These are phyloP conservation scores for Tuta absoluta DNA, from an alignment of 2,888 invertebrate genomes.

Conservation along the genomic window DNA sequence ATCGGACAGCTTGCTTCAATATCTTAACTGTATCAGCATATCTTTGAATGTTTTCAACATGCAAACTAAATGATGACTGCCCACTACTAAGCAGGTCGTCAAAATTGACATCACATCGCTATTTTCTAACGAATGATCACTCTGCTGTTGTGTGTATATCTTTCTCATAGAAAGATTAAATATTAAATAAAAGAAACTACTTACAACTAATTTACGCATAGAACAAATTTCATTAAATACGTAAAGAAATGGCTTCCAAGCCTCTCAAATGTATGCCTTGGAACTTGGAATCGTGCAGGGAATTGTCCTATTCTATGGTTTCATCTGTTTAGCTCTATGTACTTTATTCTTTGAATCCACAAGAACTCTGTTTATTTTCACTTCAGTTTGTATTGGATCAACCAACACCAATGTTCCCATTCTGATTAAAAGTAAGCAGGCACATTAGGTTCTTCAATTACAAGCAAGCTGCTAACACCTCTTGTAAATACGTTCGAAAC, in stretches of 20 bases:
- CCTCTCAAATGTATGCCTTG: constrained; percentile 19
- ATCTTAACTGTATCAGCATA: background rate
- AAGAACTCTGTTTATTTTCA: background rate
- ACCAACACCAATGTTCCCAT: background rate
- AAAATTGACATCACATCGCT: background rate
- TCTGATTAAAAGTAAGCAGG: constrained; percentile 18
- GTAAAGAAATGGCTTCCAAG: constrained; percentile 20
- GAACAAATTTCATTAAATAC: background rate
- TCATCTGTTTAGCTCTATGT: background rate
- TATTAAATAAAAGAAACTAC: background rate
- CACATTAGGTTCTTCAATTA: constrained; percentile 11
- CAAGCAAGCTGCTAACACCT: constrained; percentile 16
- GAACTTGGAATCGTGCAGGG: background rate
- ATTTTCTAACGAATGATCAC: background rate
- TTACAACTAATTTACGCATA: too few relatives aligned
- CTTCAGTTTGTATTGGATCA: background rate
- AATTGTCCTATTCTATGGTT: background rate
- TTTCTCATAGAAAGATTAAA: background rate
- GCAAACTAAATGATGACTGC: background rate
- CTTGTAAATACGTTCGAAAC: constrained; percentile 26
- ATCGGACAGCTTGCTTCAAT: background rate
- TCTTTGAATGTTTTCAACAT: background rate
- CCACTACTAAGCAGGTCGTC: background rate
- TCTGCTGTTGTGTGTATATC: background rate
- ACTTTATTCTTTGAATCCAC: background rate